Evolutionary conservation across 2,797 vertebrate species (phyloP), one percentile per base, ranked within the genome.

Genomic region (Heteromormyrus szaboi): DNA sequence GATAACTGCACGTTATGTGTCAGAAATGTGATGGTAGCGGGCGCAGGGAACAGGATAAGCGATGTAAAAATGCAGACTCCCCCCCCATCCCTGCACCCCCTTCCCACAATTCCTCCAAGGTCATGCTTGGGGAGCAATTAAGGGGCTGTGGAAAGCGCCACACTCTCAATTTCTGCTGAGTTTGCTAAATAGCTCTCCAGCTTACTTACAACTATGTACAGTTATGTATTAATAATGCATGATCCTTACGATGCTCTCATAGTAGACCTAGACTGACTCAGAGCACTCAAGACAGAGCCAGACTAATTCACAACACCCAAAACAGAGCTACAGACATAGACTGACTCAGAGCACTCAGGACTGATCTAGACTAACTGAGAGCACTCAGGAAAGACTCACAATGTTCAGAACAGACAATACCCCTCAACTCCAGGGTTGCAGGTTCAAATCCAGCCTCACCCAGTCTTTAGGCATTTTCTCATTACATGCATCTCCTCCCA

Each of bases 81-180:
- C 68, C 51, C 5, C 17, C 48, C 29, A 6, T 8, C 68, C 11
- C 72, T 5, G 1, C 33, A 44, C 59, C 48, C 56, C 56, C 48
- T 9, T 12, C 33, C 29, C 56, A 44, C 19, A 11, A 29, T 29
- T 29, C 50, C 50, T 33, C 48, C 50, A 51, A 48, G 84, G 50
- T 85, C 50, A 85, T 53, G 81, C 81, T 14, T 84, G 81, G 81
- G 44, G 81, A 22, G 25, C 84, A 85, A 53, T 85, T n/a, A 85
- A 51, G 50, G 7, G 46, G 83, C 11, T 48, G 19, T 11, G 8
- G 22, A 50, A 48, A 53, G 48, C 44, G 8, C 22, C 50, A 25
- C n/a, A 0, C 25, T 14, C 48, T 48, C 25, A 48, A 0, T 54
- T 85, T 85, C 84, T 53, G 84, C 84, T 85, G 84, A 85, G 84